A percentile compares a stretch with the other conserved stretches of the same genome.
phyloP scores from a whole-genome alignment of 1,140 invertebrate species.

The Mactra quadrangularis region DNA sequence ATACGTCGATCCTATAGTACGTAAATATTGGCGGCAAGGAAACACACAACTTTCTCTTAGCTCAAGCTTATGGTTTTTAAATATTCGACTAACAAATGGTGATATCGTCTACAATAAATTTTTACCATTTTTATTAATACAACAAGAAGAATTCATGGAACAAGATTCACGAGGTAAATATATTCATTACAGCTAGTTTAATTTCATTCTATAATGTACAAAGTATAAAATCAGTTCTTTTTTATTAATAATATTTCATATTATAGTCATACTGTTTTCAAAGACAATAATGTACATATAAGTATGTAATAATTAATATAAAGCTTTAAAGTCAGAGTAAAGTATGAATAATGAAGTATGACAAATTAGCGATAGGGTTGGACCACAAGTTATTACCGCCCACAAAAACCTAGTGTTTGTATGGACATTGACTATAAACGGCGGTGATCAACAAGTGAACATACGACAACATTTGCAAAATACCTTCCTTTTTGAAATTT shows the following conservation, averaged over 20 bases:
- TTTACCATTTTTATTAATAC: slow-evolving; percentile 33
- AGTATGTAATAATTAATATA: too few relatives aligned
- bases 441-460: too few relatives aligned
- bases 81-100: background rate
- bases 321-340: too few relatives aligned
- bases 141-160: background rate
- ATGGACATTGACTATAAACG: too few relatives aligned
- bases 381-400: too few relatives aligned
- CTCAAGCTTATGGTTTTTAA: slow-evolving; percentile 44
- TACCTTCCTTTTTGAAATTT: too few relatives aligned
- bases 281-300: too few relatives aligned
- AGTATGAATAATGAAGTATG: too few relatives aligned
- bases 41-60: background rate
- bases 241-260: background rate
- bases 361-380: too few relatives aligned
- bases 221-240: background rate
- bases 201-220: background rate
- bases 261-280: too few relatives aligned
- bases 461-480: too few relatives aligned
- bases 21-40: background rate
- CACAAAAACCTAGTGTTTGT: too few relatives aligned
- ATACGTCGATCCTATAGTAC: slow-evolving; percentile 2
- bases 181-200: background rate
- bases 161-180: slow-evolving; percentile 30
- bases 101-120: background rate